Evolutionary conservation across 2,797 vertebrate genomes (phyloP), one percentile per base, ranked within the genome.

Genomic region (Spatula versicolor): DNA sequence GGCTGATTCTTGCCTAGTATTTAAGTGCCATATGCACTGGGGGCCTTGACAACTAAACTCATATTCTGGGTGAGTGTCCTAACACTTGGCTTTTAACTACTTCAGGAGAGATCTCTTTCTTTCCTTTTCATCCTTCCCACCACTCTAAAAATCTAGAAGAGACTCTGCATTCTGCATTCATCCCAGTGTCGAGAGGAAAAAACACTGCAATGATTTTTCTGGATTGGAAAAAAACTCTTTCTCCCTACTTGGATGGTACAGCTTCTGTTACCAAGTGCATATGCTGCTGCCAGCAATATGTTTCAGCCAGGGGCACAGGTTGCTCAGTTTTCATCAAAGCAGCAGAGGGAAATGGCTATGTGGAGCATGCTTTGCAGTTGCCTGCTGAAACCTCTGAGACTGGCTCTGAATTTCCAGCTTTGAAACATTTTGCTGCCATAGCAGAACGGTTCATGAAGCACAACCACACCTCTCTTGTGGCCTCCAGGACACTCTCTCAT

Each of bases 391-490:
- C 83, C 46, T 95, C 85, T 10, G 37, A 88, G 92, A 13, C 54
- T 74, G 81, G n/a, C 43, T 95, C 68, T 83, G 72, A 80, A 77
- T 92, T 93, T 96, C 86, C 92, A 90, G 86, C 92, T 93, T 92
- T 89, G 78, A 96, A 95, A 82, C 39, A 54, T 89, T 93, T 91
- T 94, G 83, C 92, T 92, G 17, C 46, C 62, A 91, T 92, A 93
- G 92, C 86, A 92, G 72, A 94, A 87, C 0, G 0, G 62, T 83
- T 93, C 41, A 17, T 74, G 71, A 72, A 89, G 69, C 76, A 79
- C 82, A 89, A 62, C 95, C 93, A 96, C 94, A 89, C 95, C 86
- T 92, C 88, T 94, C 68, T 87, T 92, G 68, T 94, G 88, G 84
- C 18, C 45, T 95, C 68, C 75, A 92, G 82, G 37, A 74, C 67